Conservation (phyloP, 1,140 invertebrate species). For the Meloidogyne hapla region DNA sequence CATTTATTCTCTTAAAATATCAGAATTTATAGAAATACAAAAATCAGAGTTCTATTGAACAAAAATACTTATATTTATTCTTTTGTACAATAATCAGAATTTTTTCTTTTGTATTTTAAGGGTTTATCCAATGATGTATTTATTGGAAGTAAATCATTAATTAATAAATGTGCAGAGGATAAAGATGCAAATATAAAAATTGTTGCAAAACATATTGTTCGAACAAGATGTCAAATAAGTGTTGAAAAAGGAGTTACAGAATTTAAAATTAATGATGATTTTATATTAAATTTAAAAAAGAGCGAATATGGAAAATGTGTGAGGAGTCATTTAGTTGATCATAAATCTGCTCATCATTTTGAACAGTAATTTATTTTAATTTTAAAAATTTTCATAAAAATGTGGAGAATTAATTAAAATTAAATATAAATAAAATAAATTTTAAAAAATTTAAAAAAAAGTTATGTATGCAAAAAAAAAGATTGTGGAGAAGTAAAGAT, state of each 20-base stretch:
- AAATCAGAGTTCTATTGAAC: too few relatives aligned
- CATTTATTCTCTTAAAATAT: too few relatives aligned
- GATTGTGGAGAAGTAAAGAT: not conserved
- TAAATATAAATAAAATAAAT: too few relatives aligned
- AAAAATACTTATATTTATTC: too few relatives aligned
- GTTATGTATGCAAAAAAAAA: not conserved
- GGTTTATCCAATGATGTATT: not conserved
- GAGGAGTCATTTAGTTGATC: not conserved
- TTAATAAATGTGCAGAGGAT: not conserved
- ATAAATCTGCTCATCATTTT: not conserved
- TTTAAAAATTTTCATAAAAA: not conserved
- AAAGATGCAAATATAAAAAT: not conserved
- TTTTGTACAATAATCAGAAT: not conserved
- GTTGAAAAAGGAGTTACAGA: not conserved
- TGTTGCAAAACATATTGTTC: not conserved
- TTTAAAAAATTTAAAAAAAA: not conserved
- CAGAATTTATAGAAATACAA: too few relatives aligned
- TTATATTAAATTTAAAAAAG: not conserved
- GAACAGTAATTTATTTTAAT: not conserved
- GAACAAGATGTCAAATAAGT: not conserved
- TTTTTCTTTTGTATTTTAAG: not conserved
- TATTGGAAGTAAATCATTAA: not conserved
- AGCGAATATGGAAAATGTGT: not conserved
- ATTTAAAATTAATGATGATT: not conserved
- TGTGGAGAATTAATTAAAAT: too few relatives aligned